Base-by-base conservation (phyloP, 2,888 invertebrate genomes). In the Stenodera caucasica region DNA sequence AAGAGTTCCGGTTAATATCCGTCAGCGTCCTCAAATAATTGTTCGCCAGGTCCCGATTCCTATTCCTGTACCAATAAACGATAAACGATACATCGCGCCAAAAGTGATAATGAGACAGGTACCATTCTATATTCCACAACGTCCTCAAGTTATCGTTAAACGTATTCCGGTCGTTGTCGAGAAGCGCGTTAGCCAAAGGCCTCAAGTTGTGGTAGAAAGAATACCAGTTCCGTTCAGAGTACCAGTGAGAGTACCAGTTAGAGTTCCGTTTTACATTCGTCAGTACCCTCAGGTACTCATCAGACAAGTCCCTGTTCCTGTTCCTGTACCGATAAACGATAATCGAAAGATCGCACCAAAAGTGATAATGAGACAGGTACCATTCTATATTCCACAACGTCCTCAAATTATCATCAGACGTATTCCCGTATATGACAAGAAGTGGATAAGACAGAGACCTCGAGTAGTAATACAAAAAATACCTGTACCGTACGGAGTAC, bases 401-500 rank as follows among this genome's bases (percentile, higher is more conserved):
- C 58, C 58, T 6, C 40, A 54, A 32, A 15, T 59, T 37, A 18
- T 55, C 18, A 23, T 33, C 3, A 59, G 55, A 55, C 50, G 49
- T 53, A 49, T 45, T 5, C 9, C 49, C 5, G 12, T 45, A 18
- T 11, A 14, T 21, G 18, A 12, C 11, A 21, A 37, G 0, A 37
- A 37, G 14, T 15, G 15, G 15, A n/a, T n/a, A n/a, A n/a, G n/a
- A n/a, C n/a, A n/a, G n/a, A n/a, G n/a, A n/a, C n/a, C n/a, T n/a
- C n/a, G n/a, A n/a, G 8, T 15, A 15, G 8, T 55, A 1, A 14
- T 29, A 55, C 49, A 18, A 33, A 21, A 11, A 49, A 49, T 21
- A 18, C 30, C 49, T 12, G 32, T 45, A 15, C 35, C 30, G 2
- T 4, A 29, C 51, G 26, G 18, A 14, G 7, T 14, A 1, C 14